phyloP scores from a whole-genome alignment of 2,888 invertebrate genomes.

The Lissonota sp. region DNA sequence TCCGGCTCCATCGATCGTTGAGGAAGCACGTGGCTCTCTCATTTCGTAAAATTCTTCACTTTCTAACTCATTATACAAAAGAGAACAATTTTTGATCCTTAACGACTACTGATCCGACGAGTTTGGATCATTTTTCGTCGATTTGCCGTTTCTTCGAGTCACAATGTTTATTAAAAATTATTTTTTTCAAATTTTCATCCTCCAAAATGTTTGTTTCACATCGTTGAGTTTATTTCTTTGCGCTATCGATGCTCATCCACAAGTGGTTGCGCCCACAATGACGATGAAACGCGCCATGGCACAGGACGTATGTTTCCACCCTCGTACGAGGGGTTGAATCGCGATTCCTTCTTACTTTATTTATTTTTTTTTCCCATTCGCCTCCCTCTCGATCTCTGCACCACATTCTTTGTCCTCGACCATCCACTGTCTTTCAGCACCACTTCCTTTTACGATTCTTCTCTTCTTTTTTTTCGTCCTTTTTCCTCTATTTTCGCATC shows the following conservation, averaged over 20 bases:
- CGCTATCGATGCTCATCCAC: slow-evolving; percentile 72
- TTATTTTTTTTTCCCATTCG: slow-evolving; percentile 6
- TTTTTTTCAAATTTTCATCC: no score
- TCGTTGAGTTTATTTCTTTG: slow-evolving; percentile 50
- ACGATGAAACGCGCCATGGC: slow-evolving; percentile 42
- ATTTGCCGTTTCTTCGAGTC: no score
- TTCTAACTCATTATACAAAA: no score
- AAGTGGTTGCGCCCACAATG: slow-evolving; percentile 80
- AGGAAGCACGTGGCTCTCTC: no score
- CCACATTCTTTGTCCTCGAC: neutral
- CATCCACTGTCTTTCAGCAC: slow-evolving; percentile 9
- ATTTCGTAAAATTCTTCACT: no score
- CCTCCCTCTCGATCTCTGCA: slow-evolving; percentile 35
- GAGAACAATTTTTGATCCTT: no score
- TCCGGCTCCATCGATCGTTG: no score
- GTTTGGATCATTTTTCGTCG: no score
- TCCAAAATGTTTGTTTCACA: no score
- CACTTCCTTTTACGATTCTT: slow-evolving; percentile 11
- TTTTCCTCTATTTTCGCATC: slow-evolving; percentile 5
- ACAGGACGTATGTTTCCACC: slow-evolving; percentile 29
- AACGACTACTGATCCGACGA: no score
- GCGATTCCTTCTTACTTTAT: neutral
- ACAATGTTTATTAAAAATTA: no score
- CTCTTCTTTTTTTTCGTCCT: neutral
- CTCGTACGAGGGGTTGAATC: slow-evolving; percentile 24